Evolutionary conservation across 2,797 vertebrate species (phyloP).

Genomic region (Lacerta bilineata): DNA sequence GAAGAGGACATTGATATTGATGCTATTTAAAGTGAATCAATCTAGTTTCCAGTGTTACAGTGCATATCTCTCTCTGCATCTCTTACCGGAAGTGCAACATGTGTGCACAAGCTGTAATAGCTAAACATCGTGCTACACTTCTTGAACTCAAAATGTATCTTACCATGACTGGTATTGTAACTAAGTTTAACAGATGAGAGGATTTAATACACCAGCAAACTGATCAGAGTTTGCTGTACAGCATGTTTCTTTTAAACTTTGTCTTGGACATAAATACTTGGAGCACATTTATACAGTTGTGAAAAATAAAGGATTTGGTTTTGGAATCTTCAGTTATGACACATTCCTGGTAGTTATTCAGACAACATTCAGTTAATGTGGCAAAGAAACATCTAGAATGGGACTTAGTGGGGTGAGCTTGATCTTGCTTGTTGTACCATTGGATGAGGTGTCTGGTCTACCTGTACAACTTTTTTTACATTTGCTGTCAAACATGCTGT

Average conservation of each 20-base stretch:
- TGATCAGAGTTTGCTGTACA: slow-evolving; percentile 81
- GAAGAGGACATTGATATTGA: slow-evolving; percentile 98
- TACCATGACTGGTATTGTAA: slow-evolving; percentile 83
- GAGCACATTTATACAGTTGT: slow-evolving; percentile 84
- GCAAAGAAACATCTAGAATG: not conserved
- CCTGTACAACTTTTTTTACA: not conserved
- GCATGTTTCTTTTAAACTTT: slow-evolving; percentile 81
- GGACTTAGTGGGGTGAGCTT: too few relatives aligned
- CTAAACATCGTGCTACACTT: slow-evolving; percentile 83
- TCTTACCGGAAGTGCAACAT: slow-evolving; percentile 83
- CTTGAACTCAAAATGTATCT: slow-evolving; percentile 81
- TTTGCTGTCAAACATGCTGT: not conserved
- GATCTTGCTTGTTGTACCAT: not conserved
- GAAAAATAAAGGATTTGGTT: slow-evolving; percentile 85
- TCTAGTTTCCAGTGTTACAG: slow-evolving; percentile 77
- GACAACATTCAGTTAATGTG: too few relatives aligned
- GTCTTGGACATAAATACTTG: slow-evolving; percentile 80
- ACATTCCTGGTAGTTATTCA: not conserved
- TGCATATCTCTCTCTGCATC: slow-evolving; percentile 77
- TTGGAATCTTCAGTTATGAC: slow-evolving; percentile 74
- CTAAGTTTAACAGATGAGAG: slow-evolving; percentile 79
- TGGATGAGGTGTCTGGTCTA: too few relatives aligned
- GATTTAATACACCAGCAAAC: slow-evolving; percentile 77
- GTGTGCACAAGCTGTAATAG: slow-evolving; percentile 81
- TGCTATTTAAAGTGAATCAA: slow-evolving; percentile 89